Percentiles rank a stretch among this genome's conserved stretches.
These are phyloP conservation scores for Protodeltote pygarga DNA, from an alignment of 2,888 invertebrate genomes.

Conservation along the genomic window DNA sequence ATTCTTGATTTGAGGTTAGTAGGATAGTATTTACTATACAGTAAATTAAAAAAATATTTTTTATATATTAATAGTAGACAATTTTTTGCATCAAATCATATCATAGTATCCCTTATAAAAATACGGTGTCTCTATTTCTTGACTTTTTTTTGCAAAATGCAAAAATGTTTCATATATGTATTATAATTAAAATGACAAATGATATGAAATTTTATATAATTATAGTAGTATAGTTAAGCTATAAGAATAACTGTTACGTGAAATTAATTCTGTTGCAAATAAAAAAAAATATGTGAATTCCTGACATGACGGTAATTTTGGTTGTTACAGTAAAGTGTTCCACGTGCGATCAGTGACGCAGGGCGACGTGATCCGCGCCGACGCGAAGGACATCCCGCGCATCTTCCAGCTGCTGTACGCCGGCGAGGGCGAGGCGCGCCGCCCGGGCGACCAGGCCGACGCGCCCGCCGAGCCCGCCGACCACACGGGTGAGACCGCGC, in stretches of 20 bases:
- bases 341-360: constrained; percentile 99
- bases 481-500: constrained; percentile 68
- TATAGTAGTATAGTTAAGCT: too few relatives aligned
- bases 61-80: too few relatives aligned
- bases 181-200: too few relatives aligned
- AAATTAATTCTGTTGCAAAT: background rate
- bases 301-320: background rate
- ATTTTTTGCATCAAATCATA: too few relatives aligned
- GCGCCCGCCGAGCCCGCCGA: constrained; percentile 65
- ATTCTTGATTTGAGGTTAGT: constrained; percentile 97
- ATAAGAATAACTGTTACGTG: too few relatives aligned
- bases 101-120: too few relatives aligned
- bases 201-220: too few relatives aligned
- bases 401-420: constrained; percentile 99
- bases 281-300: too few relatives aligned
- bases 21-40: background rate
- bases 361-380: constrained; percentile 99
- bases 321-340: constrained; percentile 95
- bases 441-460: constrained; percentile 90
- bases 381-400: constrained; percentile 99
- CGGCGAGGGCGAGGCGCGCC: constrained; percentile 97
- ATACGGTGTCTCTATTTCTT: too few relatives aligned
- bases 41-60: background rate
- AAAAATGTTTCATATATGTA: too few relatives aligned
- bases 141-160: too few relatives aligned